Evolutionary conservation across 2,888 invertebrate species (phyloP), one percentile per base, ranked within the genome.

Genomic region (Phyllotreta striolata): DNA sequence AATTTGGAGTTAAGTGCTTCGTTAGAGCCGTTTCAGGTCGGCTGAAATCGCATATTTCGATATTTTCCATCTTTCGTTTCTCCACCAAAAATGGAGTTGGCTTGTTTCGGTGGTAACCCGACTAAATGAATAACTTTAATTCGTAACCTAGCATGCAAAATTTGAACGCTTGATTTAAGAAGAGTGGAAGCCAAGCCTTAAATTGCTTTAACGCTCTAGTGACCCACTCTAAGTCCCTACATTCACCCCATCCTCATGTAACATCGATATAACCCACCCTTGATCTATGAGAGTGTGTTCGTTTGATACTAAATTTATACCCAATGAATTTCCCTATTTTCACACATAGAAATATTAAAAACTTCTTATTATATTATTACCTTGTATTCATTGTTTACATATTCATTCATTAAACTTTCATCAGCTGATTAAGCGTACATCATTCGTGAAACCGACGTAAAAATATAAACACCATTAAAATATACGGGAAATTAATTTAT

Each of bases 361-460:
- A 24, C 9, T 10, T 44, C 3, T 3, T 44, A 13, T 9, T 6
- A 44, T 44, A 44, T 44, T 43, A 10, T 14, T 44, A 44, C 2
- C 9, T 10, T 43, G 43, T 56, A 13, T 44, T 70, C 65, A 66
- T 64, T 72, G 66, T 71, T 70, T 69, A 70, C 70, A 64, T 68
- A 72, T 68, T 66, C 66, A 73, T 72, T 73, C 70, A 75, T 72
- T 7, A 24, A 24, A 24, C 1, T 4, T 24, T 24, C 14, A 49
- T 72, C 67, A 74, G 73, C 73, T 72, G 65, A 68, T 71, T 68
- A 63, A 70, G 24, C 24, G 24, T 4, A 24, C 66, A 66, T 67
- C 65, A 68, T 69, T 69, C 70, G 41, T 55, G 54, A 66, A 66
- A 56, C 55, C 52, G 66, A 64, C 57, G 69, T 47, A 61, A 61